Evolutionary conservation across 2,113 vertebrate species (phyloP), one percentile per base, ranked within the genome.

Genomic region (Cyprinodon tularosa): DNA sequence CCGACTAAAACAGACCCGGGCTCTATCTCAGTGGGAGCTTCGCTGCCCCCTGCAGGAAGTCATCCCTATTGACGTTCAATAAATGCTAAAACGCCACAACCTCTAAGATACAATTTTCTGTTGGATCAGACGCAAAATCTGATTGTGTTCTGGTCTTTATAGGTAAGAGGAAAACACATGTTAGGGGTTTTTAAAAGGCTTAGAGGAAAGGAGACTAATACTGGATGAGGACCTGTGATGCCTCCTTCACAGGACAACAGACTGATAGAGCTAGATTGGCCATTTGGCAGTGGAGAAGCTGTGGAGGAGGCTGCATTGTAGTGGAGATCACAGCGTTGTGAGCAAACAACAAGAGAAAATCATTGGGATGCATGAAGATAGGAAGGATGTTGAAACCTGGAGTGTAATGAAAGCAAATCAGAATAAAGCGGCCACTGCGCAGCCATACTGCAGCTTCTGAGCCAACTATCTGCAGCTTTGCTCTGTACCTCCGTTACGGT

Each of bases 401-500:
- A 62, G 44, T 38, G 65, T 29, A 39, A 9, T 0, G 14, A 11
- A 68, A 40, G 36, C 45, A 65, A n/a, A 65, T 17, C 10, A 6
- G 4, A 11, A n/a, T 11, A 65, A 4, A 14, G 12, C 40, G 12
- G 14, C 37, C 20, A 15, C 36, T 15, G 9, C 1, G 8, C 5
- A 15, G 6, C 13, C 20, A 13, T 39, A 12, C 12, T 2, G 8
- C 5, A 15, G 6, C 13, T 67, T 3, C 50, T 39, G 48, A 62
- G 48, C 6, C 10, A 7, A 45, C 29, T 10, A 42, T 48, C 17
- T 53, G 10, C 0, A 11, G 8, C 8, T 4, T 42, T 39, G 62
- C 12, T 45, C 68, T 85, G 68, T 91, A 99, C 97, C 98, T 97
- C 96, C 97, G 81, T 96, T 99, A 79, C 98, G 95, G 93, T 95